Percentiles rank a stretch among this genome's conserved stretches.
Evolutionary conservation across 2,113 vertebrate species (phyloP).

Genomic region (Helogale parvula): DNA sequence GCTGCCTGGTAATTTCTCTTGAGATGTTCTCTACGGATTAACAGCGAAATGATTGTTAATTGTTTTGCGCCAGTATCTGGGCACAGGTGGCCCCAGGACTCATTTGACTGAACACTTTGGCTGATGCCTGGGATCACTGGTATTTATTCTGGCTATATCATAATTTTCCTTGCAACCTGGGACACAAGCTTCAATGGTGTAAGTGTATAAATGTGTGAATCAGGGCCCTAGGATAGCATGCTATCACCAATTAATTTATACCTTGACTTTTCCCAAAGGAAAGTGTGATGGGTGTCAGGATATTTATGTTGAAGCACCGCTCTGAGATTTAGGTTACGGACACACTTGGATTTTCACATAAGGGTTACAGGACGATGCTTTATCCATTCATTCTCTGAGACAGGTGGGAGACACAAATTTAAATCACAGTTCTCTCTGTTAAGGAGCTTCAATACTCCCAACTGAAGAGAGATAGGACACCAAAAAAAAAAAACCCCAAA

Average conservation of each 20-base stretch:
- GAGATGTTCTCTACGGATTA: conserved; percentile 54
- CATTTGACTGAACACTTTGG: neutral
- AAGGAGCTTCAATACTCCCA: neutral
- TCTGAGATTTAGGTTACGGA: neutral
- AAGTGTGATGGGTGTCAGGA: neutral
- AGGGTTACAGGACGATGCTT: neutral
- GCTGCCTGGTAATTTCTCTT: conserved; percentile 14
- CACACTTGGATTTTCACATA: neutral
- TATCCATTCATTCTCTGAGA: neutral
- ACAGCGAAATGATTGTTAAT: conserved; percentile 50
- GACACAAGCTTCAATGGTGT: neutral
- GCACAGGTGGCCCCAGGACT: neutral
- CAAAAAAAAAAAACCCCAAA: neutral
- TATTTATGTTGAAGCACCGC: neutral
- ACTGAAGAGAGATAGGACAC: neutral
- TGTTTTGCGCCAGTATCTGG: neutral
- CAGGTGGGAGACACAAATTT: neutral
- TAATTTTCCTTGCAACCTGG: neutral
- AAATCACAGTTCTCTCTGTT: neutral
- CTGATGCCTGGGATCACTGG: neutral
- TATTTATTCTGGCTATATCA: neutral
- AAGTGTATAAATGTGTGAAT: neutral
- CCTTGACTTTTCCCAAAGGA: neutral
- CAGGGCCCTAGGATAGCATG: neutral
- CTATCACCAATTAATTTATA: neutral